Base-by-base conservation (phyloP, 1,140 invertebrate genomes). In the Drosophila elegans region DNA sequence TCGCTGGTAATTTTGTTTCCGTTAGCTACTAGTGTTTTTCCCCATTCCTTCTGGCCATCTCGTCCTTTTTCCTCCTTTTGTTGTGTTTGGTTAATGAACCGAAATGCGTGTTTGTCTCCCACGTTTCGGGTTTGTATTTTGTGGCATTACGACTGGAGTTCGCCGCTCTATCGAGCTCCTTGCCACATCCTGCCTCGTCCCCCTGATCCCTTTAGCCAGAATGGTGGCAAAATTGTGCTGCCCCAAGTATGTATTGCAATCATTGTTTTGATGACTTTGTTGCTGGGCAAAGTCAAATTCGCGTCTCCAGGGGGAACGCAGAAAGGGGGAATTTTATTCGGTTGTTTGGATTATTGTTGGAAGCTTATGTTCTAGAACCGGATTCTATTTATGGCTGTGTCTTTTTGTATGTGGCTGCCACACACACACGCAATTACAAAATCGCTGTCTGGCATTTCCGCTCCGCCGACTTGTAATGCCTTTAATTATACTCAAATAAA, bases 41-140 rank as follows among this genome's bases (percentile, higher is more conserved):
- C 56, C 66, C 75, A 45, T 45, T 51, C 36, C 10, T 39, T 21
- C 16, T 10, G 11, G 48, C 73, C 61, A 51, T 76, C 63, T 39
- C 49, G 44, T 39, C 29, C 41, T 41, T 57, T 57, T 32, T 9
- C 16, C 11, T 56, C 12, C 69, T 75, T 75, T 85, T 85, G 83
- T 85, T 88, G 83, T 83, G 83, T 64, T 73, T 89, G 85, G 84
- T 89, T 89, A 89, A 89, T 89, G 84, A 89, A 89, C 84, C 84
- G 85, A 90, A 80, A 74, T 68, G 84, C 84, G 84, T 89, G 84
- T 79, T 83, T 77, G 76, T 84, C 84, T 89, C 72, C 68, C 60
- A 78, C 59, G 63, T 49, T 68, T 78, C 41, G 83, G 48, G 67
- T 64, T 76, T 75, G 55, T 46, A 64, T 64, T 64, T 39, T 48